Percentiles rank a stretch among this genome's conserved stretches.
These are phyloP conservation scores for Mus spretus DNA, from an alignment of 2,797 vertebrate species.

Conservation along the genomic window DNA sequence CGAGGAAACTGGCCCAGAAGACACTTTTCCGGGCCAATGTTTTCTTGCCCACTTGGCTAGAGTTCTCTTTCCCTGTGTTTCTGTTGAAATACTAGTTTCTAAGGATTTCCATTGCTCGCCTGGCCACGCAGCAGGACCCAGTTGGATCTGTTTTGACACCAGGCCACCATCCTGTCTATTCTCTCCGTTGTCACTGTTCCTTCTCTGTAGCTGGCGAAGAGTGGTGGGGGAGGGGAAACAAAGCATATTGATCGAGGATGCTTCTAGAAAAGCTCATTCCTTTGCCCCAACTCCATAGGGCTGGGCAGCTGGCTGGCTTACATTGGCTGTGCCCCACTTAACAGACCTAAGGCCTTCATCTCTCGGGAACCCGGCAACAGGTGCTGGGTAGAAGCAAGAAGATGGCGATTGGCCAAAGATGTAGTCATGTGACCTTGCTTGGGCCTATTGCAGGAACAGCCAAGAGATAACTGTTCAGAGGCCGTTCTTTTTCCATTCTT, in stretches of 20 bases:
- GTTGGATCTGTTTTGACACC: not conserved
- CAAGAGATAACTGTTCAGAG: not conserved
- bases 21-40: conserved; percentile 71
- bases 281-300: not conserved
- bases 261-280: not conserved
- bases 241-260: not conserved
- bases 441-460: not conserved
- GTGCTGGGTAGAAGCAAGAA: not conserved
- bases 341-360: not conserved
- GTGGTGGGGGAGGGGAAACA: not conserved
- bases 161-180: not conserved
- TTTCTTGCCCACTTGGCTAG: conserved; percentile 83
- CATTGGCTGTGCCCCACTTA: not conserved
- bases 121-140: not conserved
- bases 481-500: too few species aligned
- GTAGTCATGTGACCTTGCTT: not conserved
- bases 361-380: not conserved
- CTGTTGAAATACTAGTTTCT: conserved; percentile 82
- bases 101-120: conserved; percentile 80
- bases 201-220: not conserved
- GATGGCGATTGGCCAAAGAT: not conserved
- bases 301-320: not conserved
- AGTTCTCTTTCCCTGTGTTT: conserved; percentile 80
- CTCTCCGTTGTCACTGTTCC: not conserved
- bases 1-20: conserved; percentile 29